Base-by-base conservation (phyloP, 2,113 vertebrate genomes). In the Chauna torquata region DNA sequence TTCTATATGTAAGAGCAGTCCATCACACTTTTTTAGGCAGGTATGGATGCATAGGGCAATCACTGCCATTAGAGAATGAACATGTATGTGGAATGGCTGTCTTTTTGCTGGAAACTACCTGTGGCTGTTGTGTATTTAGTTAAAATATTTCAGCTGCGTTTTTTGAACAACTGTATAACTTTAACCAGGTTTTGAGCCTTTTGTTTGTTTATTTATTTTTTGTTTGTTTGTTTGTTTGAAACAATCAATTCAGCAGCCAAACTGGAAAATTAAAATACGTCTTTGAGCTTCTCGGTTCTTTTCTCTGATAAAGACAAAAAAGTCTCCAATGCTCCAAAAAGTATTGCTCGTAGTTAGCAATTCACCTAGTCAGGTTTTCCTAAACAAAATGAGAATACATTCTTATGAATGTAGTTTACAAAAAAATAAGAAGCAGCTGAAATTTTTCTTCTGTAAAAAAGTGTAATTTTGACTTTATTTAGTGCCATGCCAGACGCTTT, bases 71-170 rank as follows among this genome's bases (percentile, higher is more conserved):
- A 83, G n/a, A 89, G 86, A 89, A 91, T 32, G 66, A 30, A 68
- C 0, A 0, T 45, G 5, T 0, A 1, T 24, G 8, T 25, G 32
- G 34, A 58, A 4, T 49, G 24, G 9, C 6, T 54, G 8, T 42
- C 5, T 7, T 85, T 88, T 74, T 81, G n/a, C 40, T 82, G 36
- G 28, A 82, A 93, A 59, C 3, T 3, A 52, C 23, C 8, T 45
- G 70, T 44, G 23, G 9, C 16, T 66, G 14, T 23, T 59, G 18
- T 27, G 9, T 12, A 23, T 77, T 70, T 59, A 44, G 25, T 38
- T 77, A 62, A 49, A 83, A 62, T 24, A 1, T 24, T n/a, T 13
- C 57, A 6, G 36, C 14, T 42, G 16, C 9, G 8, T 10, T 59
- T 90, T 70, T 82, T 40, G 11, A 83, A 74, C 17, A 68, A 34